phyloP scores from a whole-genome alignment of 2,113 vertebrate species.

The Melierax canorus region DNA sequence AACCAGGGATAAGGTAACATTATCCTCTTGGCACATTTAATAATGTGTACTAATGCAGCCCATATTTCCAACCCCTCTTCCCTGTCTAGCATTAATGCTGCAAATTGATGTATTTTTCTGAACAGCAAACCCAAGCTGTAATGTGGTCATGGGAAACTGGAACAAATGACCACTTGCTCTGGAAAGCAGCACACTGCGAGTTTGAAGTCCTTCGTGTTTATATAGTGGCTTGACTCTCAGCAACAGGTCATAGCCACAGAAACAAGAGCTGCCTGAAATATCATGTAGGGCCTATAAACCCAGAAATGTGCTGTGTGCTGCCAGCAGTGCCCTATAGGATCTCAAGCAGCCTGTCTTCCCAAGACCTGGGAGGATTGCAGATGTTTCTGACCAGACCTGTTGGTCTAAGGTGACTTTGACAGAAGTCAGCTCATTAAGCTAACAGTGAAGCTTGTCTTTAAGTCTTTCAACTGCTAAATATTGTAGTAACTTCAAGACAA shows the following conservation, averaged over 20 bases:
- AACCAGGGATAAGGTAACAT: background rate
- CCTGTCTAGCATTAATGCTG: background rate
- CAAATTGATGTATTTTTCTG: slow-evolving; percentile 33
- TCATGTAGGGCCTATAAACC: slow-evolving; percentile 33
- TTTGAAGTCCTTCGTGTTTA: slow-evolving; percentile 48
- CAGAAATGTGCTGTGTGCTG: slow-evolving; percentile 46
- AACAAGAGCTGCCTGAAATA: slow-evolving; percentile 61
- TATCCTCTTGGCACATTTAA: slow-evolving; percentile 24
- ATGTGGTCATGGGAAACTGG: slow-evolving; percentile 40
- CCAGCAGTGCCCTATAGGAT: slow-evolving; percentile 36
- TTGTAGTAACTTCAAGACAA: background rate
- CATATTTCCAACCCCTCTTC: background rate
- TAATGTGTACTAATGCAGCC: background rate
- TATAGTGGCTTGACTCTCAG: slow-evolving; percentile 44
- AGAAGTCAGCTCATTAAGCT: background rate
- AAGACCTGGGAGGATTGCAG: background rate
- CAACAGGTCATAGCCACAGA: slow-evolving; percentile 56
- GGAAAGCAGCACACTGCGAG: slow-evolving; percentile 18
- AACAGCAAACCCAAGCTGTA: slow-evolving; percentile 20
- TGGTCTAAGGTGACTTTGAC: background rate
- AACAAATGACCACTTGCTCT: slow-evolving; percentile 58
- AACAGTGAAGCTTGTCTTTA: background rate
- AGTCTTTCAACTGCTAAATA: background rate
- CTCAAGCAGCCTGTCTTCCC: background rate
- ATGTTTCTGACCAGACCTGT: background rate